Evolutionary conservation across 1,140 invertebrate species (phyloP).

Genomic region (Chironomus striatipennis): DNA sequence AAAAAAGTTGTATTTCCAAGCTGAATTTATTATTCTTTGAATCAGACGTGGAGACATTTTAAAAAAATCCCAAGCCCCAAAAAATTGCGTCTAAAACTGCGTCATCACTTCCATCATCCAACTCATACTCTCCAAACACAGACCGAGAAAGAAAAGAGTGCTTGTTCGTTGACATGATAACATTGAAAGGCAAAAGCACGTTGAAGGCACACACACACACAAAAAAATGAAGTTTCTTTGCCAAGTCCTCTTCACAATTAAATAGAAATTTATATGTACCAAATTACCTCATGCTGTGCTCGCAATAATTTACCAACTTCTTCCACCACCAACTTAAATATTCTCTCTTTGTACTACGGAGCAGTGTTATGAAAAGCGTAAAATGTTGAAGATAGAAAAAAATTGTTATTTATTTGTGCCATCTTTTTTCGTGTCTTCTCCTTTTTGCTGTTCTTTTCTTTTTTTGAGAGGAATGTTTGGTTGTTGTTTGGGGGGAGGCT

Average conservation of each 20-base stretch:
- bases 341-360: background rate
- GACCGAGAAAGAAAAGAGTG: background rate
- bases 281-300: slow-evolving; percentile 16
- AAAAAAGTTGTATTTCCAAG: too few species aligned
- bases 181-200: background rate
- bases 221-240: background rate
- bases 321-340: background rate
- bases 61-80: too few species aligned
- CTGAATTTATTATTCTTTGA: too few species aligned
- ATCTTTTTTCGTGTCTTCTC: background rate
- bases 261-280: slow-evolving; percentile 19
- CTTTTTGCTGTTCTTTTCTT: background rate
- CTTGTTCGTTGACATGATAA: background rate
- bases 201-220: background rate
- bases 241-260: slow-evolving; percentile 19
- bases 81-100: too few species aligned
- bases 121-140: background rate
- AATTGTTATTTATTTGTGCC: slow-evolving; percentile 19
- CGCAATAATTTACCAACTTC: slow-evolving; percentile 22
- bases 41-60: too few species aligned
- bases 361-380: background rate
- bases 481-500: too few species aligned
- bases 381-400: background rate
- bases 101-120: background rate
- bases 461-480: too few species aligned